These are phyloP conservation scores for Zootoca vivipara DNA, from an alignment of 2,113 vertebrate species.

Conservation along the genomic window DNA sequence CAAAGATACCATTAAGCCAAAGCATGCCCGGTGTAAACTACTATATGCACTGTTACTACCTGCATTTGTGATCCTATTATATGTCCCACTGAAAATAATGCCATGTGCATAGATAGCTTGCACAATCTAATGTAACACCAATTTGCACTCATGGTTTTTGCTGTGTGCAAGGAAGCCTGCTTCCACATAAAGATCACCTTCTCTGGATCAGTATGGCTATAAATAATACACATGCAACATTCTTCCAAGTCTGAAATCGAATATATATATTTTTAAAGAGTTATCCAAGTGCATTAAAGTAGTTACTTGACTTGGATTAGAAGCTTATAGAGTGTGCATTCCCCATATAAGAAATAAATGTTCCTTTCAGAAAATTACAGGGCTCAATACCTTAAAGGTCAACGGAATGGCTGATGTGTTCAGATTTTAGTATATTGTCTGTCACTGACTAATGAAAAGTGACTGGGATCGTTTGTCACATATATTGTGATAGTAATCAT, in stretches of 20 bases:
- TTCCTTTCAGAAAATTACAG: conserved; percentile 56
- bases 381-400: conserved; percentile 54
- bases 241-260: background rate
- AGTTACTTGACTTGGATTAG: conserved; percentile 26
- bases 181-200: background rate
- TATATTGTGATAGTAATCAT: background rate
- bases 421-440: conserved; percentile 46
- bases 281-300: conserved; percentile 37
- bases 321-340: conserved; percentile 25
- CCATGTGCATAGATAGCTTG: background rate
- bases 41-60: background rate
- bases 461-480: conserved; percentile 43
- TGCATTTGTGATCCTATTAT: background rate
- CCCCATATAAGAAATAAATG: conserved; percentile 41
- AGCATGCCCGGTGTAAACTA: no score
- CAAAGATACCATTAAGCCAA: no score
- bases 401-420: conserved; percentile 36
- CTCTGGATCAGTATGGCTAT: background rate
- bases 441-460: conserved; percentile 52
- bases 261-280: background rate
- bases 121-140: background rate
- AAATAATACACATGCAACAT: background rate
- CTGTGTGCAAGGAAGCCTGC: background rate
- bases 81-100: background rate
- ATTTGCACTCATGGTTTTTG: background rate